These are phyloP conservation scores for Lypha dubia DNA, from an alignment of 2,888 invertebrate species.

Conservation along the genomic window DNA sequence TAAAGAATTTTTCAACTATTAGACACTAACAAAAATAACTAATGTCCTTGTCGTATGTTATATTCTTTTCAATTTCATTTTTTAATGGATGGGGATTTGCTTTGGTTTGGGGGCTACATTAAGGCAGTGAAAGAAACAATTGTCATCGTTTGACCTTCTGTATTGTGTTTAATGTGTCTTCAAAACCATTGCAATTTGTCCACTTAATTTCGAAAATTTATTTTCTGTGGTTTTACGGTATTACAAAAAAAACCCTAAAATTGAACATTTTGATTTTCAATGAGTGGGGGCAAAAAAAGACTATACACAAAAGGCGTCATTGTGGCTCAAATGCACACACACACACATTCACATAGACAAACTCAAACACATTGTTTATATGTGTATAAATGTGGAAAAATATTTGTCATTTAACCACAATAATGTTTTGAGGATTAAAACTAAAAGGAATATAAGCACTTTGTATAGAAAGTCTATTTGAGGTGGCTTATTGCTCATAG, in stretches of 20 bases:
- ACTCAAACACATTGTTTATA: constrained; percentile 5
- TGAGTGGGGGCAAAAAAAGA: too few relatives aligned
- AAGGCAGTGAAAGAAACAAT: not conserved
- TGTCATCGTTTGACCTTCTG: constrained; percentile 11
- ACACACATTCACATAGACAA: too few relatives aligned
- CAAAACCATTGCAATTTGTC: constrained; percentile 43
- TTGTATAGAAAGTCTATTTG: not conserved
- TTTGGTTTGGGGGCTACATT: not conserved
- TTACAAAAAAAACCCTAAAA: constrained; percentile 28
- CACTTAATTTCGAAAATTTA: constrained; percentile 61
- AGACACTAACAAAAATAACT: not conserved
- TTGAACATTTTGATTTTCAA: constrained; percentile 50
- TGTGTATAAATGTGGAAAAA: not conserved
- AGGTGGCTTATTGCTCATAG: not conserved
- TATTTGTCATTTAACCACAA: constrained; percentile 38
- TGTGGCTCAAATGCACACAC: too few relatives aligned
- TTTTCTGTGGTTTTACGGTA: constrained; percentile 58
- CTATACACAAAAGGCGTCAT: constrained; percentile 14
- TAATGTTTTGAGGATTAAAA: constrained; percentile 1
- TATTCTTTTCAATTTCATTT: constrained; percentile 28
- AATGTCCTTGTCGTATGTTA: constrained; percentile 7
- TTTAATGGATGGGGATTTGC: constrained; percentile 12
- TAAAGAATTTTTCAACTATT: constrained; percentile 11
- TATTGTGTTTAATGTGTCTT: constrained; percentile 10
- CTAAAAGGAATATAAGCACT: not conserved